These are phyloP conservation scores for Crotalus viridis DNA, from an alignment of 2,113 vertebrate genomes.

Conservation along the genomic window DNA sequence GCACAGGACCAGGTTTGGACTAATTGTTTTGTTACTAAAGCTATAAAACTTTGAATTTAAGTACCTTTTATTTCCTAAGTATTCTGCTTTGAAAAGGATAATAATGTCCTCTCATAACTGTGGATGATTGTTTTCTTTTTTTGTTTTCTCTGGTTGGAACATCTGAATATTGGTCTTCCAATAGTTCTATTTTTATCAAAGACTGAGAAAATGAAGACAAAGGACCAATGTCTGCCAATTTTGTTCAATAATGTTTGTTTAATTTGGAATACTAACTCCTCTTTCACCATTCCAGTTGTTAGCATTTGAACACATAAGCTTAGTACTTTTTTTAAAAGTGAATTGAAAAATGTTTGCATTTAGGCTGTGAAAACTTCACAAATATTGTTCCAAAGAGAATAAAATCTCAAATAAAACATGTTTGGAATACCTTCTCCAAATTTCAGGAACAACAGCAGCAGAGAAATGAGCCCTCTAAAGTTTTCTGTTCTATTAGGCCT, in stretches of 20 bases:
- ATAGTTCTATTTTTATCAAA: conserved; percentile 22
- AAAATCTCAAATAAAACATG: neutral
- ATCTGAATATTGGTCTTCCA: conserved; percentile 32
- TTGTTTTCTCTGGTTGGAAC: neutral
- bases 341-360: neutral
- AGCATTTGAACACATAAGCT: neutral
- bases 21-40: neutral
- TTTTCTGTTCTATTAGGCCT: neutral
- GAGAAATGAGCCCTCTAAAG: neutral
- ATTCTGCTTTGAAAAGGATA: neutral
- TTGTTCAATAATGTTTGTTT: conserved; percentile 23
- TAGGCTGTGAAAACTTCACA: neutral
- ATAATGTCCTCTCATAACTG: neutral
- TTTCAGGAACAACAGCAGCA: neutral
- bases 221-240: neutral
- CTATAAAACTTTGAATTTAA: neutral
- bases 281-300: neutral
- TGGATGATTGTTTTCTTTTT: neutral
- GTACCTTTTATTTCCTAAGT: neutral
- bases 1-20: neutral
- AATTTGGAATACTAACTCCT: neutral
- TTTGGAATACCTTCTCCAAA: neutral
- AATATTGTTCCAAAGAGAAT: neutral
- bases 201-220: conserved; percentile 9
- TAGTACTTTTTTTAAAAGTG: neutral